Evolutionary conservation across 64 coral and sea anemone species (phyloP).

Genomic region (Acropora yongei): DNA sequence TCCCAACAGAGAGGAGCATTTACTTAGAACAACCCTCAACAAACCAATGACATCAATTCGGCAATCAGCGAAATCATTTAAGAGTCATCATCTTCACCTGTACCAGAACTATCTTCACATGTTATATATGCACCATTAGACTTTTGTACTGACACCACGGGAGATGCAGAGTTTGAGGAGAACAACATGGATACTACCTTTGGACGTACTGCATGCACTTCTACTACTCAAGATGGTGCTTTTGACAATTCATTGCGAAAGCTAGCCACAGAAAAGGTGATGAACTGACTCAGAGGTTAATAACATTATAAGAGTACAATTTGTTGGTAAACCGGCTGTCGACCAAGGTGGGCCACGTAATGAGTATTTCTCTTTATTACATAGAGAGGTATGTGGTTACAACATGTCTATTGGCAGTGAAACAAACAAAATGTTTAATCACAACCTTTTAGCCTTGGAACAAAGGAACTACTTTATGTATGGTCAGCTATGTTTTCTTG

Average conservation of each 20-base stretch:
- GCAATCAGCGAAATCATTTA: background rate
- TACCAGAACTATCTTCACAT: conserved; percentile 1
- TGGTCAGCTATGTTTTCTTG: conserved; percentile 73
- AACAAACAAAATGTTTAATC: conserved; percentile 72
- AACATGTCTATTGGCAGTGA: conserved; percentile 69
- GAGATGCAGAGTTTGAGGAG: background rate
- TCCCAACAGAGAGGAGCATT: conserved; percentile 27
- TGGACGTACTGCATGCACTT: background rate
- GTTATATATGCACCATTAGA: background rate
- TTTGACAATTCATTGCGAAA: conserved; percentile 1
- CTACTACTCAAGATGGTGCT: conserved; percentile 4
- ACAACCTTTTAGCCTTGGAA: conserved; percentile 77
- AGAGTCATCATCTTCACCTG: background rate
- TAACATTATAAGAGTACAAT: conserved; percentile 80
- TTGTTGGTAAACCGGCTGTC: conserved; percentile 77
- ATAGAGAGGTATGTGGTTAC: conserved; percentile 76
- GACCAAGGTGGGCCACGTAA: conserved; percentile 74
- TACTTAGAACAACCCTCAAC: background rate
- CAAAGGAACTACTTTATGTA: conserved; percentile 74
- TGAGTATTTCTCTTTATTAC: conserved; percentile 79
- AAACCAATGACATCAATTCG: background rate
- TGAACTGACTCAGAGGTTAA: conserved; percentile 60
- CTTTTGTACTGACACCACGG: background rate
- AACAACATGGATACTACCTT: background rate
- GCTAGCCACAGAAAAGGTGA: background rate